A percentile compares a stretch with the other conserved stretches of the same genome.
These are phyloP conservation scores for Pipistrellus pygmaeus DNA, from an alignment of 2,797 vertebrate genomes.

Conservation along the genomic window DNA sequence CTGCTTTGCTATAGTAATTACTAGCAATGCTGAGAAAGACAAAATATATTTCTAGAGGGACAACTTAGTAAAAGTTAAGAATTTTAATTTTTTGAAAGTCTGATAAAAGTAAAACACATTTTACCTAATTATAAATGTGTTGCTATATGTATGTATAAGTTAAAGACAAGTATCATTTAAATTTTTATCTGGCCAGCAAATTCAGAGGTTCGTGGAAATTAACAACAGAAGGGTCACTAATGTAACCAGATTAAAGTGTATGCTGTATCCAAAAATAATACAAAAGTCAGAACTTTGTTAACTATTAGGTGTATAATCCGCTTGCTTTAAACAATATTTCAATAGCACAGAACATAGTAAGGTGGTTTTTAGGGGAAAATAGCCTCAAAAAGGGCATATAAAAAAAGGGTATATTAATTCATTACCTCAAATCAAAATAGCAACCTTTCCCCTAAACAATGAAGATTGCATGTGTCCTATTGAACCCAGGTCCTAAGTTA, in stretches of 20 bases:
- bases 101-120: constrained; percentile 10
- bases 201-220: constrained; percentile 42
- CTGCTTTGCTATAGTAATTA: background rate
- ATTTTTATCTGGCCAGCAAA: constrained; percentile 45
- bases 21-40: constrained; percentile 17
- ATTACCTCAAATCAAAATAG: constrained; percentile 49
- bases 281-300: background rate
- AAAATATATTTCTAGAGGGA: constrained; percentile 43
- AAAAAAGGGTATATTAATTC: background rate
- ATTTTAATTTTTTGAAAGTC: constrained; percentile 32
- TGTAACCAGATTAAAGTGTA: background rate
- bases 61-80: background rate
- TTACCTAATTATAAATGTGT: constrained; percentile 22
- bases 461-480: constrained; percentile 21
- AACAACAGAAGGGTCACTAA: constrained; percentile 32
- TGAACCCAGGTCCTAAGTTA: background rate
- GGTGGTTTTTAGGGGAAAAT: background rate
- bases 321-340: constrained; percentile 36
- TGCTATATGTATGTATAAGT: background rate
- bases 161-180: constrained; percentile 50
- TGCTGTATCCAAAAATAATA: background rate
- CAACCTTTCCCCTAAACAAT: background rate
- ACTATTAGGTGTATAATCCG: constrained; percentile 21
- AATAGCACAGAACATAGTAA: background rate
- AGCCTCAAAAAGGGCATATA: background rate